A percentile compares a stretch with the other conserved stretches of the same genome.
Conservation (phyloP, 2,797 vertebrate genomes). For the Gymnoscopelus braueri region DNA sequence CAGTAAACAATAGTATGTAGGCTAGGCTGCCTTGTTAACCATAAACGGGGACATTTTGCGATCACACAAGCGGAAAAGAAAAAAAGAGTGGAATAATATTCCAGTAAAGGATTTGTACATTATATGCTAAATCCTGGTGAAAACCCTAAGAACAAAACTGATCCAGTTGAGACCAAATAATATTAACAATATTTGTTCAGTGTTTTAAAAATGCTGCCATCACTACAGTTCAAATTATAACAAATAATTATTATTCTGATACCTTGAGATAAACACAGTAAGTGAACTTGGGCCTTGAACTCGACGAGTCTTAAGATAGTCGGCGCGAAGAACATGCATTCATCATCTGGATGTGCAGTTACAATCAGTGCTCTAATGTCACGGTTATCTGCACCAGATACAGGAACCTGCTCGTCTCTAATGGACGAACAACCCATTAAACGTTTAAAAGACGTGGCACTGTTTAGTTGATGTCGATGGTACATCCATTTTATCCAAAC, state of each 20-base stretch:
- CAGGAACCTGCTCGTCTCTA: constrained; percentile 7
- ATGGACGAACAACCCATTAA: constrained; percentile 11
- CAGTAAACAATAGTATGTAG: no score
- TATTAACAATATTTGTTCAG: no score
- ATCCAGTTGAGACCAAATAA: no score
- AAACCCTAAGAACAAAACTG: no score
- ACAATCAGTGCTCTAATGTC: constrained; percentile 72
- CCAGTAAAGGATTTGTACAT: no score
- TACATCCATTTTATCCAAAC: constrained; percentile 70
- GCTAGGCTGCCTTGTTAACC: no score
- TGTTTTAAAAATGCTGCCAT: no score
- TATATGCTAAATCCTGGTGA: no score
- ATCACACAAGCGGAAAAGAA: no score
- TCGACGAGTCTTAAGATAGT: constrained; percentile 83
- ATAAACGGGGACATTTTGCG: no score
- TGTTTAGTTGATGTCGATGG: constrained; percentile 37
- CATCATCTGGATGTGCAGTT: constrained; percentile 96
- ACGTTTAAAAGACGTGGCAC: constrained; percentile 43
- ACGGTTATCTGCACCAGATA: neutral
- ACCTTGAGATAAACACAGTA: constrained; percentile 96
- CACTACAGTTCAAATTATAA: no score
- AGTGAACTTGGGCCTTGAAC: constrained; percentile 71
- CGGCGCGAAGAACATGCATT: constrained; percentile 96
- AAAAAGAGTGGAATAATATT: no score
- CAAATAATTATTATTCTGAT: constrained; percentile 39